Base-by-base conservation (phyloP, 1,140 invertebrate species). In the Anoplophora glabripennis region DNA sequence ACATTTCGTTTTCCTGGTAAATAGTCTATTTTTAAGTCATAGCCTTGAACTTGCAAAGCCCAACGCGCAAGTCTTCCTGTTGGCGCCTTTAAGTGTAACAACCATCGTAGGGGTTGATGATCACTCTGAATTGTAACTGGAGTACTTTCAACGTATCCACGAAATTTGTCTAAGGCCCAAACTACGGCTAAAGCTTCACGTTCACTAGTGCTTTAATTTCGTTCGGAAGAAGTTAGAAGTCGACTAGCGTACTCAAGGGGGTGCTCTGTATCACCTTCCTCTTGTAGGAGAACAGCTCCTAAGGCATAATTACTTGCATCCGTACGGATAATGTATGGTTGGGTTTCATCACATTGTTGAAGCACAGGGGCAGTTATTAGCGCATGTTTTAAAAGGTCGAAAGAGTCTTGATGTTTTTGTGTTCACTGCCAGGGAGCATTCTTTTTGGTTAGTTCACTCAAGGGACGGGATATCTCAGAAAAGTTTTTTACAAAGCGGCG, bases 181-280 rank as follows among this genome's bases (percentile, higher is more conserved):
- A 79, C 53, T 4, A 79, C 63, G 1, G 75, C 76, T n/a, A 80
- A 1, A 75, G 76, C 10, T 80, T 56, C 52, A 66, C 45, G 14
- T 40, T 80, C 76, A 1, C 70, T 73, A 7, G 68, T 71, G 0
- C 47, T 57, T 36, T 76, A 80, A 38, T 77, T 75, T 35, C 35
- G 54, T 67, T 81, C 77, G n/a, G 66, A 52, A 10, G 37, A 36
- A 10, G 40, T 40, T 2, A 80, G 49, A 3, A 60, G 53, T n/a
- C 76, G 47, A 34, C 74, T 74, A 4, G 75, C 75, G 59, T 79
- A 82, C n/a, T 74, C 76, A 8, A 82, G 69, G 1, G 75, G 75
- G 9, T 64, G n/a, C n/a, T n/a, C n/a, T n/a, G n/a, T n/a, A n/a
- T n/a, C n/a, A n/a, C n/a, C n/a, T n/a, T n/a, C n/a, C n/a, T n/a